Evolutionary conservation across 2,113 vertebrate genomes (phyloP), one percentile per base, ranked within the genome.

Genomic region (Neogobius melanostomus): DNA sequence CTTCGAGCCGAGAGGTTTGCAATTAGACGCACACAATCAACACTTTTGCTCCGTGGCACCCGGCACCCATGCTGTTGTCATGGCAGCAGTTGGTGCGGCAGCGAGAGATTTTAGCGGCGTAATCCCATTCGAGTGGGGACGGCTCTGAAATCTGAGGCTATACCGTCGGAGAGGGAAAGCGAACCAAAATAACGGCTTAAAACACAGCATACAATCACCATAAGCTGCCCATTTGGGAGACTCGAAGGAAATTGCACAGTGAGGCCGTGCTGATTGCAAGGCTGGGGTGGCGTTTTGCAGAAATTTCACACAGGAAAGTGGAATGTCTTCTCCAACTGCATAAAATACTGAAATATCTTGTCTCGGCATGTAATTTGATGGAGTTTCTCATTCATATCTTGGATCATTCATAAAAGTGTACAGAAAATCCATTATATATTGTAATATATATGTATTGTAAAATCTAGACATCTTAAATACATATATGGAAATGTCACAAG

Each of bases 1-100:
- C 56, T 8, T 9, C 3, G 67, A 66, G n/a, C 48, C 28, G 28
- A 5, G 51, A 52, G 76, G 61, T 74, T 66, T 72, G 74, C 81
- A 87, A 83, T 87, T 78, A 86, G 76, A 84, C 71, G 77, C 78
- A 79, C 76, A 77, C 84, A 71, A 78, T 84, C 88, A 36, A 77
- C 84, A 83, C 80, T 81, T 69, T 42, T 11, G 67, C 72, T 63
- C 81, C 75, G 68, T 76, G 64, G 45, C 75, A 16, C 82, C 60
- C 69, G n/a, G 71, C 85, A 91, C 84, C 54, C 65, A 77, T 77
- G 85, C 87, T 70, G 93, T 94, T 93, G 91, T 91, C 92, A 94
- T 94, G 90, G 92, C 91, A 93, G 91, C 92, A 69, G 86, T 82
- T 83, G 84, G 88, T 88, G 82, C 81, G 72, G 80, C 82, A 68